Base-by-base conservation (phyloP, 2,797 vertebrate species). In the Micrastur ruficollis region DNA sequence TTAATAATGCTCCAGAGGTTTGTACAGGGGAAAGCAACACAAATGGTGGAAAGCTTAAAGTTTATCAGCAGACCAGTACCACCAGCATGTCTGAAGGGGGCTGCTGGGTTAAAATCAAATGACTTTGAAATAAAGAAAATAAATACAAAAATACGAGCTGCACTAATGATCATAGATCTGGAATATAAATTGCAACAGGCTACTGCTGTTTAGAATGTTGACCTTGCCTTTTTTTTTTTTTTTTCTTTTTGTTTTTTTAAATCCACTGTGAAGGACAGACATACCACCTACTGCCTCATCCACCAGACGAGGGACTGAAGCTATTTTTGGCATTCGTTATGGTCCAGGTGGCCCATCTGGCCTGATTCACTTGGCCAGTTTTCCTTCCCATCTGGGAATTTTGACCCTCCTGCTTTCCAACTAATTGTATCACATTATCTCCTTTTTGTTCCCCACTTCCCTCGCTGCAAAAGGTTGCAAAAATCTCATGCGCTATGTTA, bases 361-460 rank as follows among this genome's bases (percentile, higher is more conserved):
- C 98, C 97, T 97, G 93, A 98, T 98, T 98, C 98, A 97, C 97
- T 98, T 95, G 96, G 98, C 97, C 93, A 94, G 93, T 97, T 98
- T 98, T 98, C 88, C 91, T 96, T 98, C 98, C 98, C 96, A 98
- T 99, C 98, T 98, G 98, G 97, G 97, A 98, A 98, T 98, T 98
- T 97, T 98, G 98, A 98, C 98, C 97, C 97, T 98, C 97, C 96
- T 98, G 98, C 98, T 98, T 99, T 99, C 98, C 98, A 96, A 98
- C 98, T 99, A 99, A 99, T 99, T 99, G 98, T 99, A 99, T 99
- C 98, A 99, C 98, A 99, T 99, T 99, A 98, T 99, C 97, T 98
- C 98, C 97, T 98, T 98, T 99, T 99, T 99, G 98, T 99, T 98
- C 97, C 93, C 96, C 97, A 98, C 98, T 98, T 98, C 98, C 97